phyloP scores from a whole-genome alignment of 1,140 invertebrate genomes.

The Leptopilina clavipes region DNA sequence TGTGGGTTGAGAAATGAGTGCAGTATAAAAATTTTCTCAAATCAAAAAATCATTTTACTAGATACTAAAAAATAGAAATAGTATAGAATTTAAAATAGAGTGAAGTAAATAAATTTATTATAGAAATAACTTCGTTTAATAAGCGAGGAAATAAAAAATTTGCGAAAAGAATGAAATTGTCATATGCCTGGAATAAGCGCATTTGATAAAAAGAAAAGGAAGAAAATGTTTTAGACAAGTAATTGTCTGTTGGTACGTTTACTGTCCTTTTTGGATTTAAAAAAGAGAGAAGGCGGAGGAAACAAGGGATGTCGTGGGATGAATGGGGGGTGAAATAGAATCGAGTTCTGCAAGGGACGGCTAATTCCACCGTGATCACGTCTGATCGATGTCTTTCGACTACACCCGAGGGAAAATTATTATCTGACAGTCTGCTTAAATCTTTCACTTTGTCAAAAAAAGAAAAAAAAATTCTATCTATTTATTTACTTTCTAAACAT shows the following conservation, averaged over 20 bases:
- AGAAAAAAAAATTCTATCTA: slow-evolving; percentile 12
- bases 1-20: too few relatives aligned
- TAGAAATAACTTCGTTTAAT: too few relatives aligned
- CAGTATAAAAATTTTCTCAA: too few relatives aligned
- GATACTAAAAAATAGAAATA: too few relatives aligned
- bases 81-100: too few relatives aligned
- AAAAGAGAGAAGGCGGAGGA: slow-evolving; percentile 42
- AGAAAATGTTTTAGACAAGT: slow-evolving; percentile 3
- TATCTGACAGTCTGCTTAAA: slow-evolving; percentile 52
- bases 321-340: slow-evolving; percentile 57
- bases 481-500: slow-evolving; percentile 18
- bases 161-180: not conserved
- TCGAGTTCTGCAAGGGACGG: slow-evolving; percentile 70
- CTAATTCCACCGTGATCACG: slow-evolving; percentile 72
- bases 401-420: slow-evolving; percentile 63
- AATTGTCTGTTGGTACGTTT: slow-evolving; percentile 4
- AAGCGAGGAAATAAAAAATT: not conserved
- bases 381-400: slow-evolving; percentile 72
- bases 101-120: too few relatives aligned
- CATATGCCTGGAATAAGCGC: not conserved
- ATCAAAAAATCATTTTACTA: too few relatives aligned
- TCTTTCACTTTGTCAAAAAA: slow-evolving; percentile 24
- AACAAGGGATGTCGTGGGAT: slow-evolving; percentile 47
- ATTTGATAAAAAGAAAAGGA: not conserved
- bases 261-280: not conserved